Conservation (phyloP, 2,113 vertebrate species). For the Thalassarche chlororhynchos region DNA sequence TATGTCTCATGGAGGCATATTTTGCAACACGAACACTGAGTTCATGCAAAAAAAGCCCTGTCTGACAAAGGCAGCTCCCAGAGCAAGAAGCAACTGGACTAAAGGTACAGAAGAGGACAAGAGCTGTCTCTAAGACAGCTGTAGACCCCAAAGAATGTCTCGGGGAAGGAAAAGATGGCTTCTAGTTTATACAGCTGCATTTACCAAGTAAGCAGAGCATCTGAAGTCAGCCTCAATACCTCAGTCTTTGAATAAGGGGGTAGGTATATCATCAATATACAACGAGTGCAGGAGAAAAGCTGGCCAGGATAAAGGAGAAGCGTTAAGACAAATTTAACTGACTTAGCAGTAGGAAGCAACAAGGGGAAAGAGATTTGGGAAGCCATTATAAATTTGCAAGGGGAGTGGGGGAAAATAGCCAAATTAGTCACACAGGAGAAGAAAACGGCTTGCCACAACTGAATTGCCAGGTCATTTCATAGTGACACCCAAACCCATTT, state of each 20-base stretch:
- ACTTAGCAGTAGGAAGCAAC: background rate
- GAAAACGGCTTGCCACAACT: background rate
- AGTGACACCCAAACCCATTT: background rate
- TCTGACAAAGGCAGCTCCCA: background rate
- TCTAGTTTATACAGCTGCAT: background rate
- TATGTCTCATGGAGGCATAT: background rate
- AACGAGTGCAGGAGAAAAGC: background rate
- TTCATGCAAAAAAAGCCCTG: background rate
- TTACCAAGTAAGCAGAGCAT: background rate
- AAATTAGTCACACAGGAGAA: background rate
- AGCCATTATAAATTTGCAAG: background rate
- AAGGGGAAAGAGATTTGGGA: background rate
- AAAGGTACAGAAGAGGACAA: conserved; percentile 3
- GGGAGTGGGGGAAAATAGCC: background rate
- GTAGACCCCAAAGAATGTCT: background rate
- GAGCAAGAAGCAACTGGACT: background rate
- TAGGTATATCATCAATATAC: background rate
- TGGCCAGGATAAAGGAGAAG: background rate
- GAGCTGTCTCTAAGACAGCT: background rate
- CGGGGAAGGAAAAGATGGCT: background rate
- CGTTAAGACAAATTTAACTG: background rate
- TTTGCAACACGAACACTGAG: background rate
- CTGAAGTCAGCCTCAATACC: background rate
- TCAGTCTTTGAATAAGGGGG: background rate
- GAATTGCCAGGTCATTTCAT: background rate